Base-by-base conservation (phyloP, 2,113 vertebrate genomes). In the Aspiorhynchus laticeps region DNA sequence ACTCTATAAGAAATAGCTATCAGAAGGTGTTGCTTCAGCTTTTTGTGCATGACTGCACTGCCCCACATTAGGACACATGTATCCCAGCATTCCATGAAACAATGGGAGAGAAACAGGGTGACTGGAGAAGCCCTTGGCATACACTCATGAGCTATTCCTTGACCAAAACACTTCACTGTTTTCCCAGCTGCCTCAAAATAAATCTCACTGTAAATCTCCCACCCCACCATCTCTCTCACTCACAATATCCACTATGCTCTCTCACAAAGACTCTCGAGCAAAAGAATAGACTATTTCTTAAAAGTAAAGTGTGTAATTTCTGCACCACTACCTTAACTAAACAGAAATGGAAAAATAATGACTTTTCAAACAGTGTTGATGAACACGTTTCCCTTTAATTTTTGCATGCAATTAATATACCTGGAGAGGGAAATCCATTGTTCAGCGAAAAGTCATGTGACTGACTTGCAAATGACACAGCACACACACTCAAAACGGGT, bases 101-200 rank as follows among this genome's bases (percentile, higher is more conserved):
- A 67, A 79, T 85, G 85, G 77, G 85, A n/a, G 46, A 61, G 74
- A 74, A 86, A 38, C 65, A 69, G 85, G 78, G 87, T 80, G 71
- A 75, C 87, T 43, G 65, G 91, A 82, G 89, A 91, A 91, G 65
- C 63, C 78, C 75, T 89, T 63, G 86, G 89, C 87, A 63, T 69
- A 56, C 80, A 88, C 75, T 84, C 43, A 74, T 86, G 83, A 90
- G 92, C 92, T 90, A 90, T 80, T 88, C 48, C 71, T 85, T 65
- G 82, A 75, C 73, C 86, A 81, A 53, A 79, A 79, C 71, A 41
- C 36, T 78, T 83, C 56, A 73, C 38, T 51, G 51, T 71, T 88
- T 88, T 89, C 53, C 88, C 88, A 89, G 53, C 82, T 83, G 53
- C 26, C 80, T 81, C 84, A 76, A 84, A 65, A 84, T 84, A 59